These are phyloP conservation scores for Varecia variegata DNA, from an alignment of 2,797 vertebrate genomes.

Conservation along the genomic window DNA sequence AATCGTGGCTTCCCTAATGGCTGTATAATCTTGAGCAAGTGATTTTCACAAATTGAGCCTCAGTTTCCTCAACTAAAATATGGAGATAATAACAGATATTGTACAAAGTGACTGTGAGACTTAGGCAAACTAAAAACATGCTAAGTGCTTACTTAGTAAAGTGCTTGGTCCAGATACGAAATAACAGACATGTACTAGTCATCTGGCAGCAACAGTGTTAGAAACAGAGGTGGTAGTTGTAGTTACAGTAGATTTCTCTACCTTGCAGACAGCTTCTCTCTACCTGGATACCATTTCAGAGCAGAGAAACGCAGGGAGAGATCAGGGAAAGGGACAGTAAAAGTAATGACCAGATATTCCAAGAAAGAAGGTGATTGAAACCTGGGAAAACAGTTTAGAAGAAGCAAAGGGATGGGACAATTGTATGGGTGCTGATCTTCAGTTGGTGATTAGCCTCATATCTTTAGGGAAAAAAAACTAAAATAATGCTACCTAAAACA, in stretches of 20 bases:
- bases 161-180: not conserved
- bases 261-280: not conserved
- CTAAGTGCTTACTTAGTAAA: not conserved
- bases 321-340: accelerated
- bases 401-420: not conserved
- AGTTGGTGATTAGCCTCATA: not conserved
- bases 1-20: not conserved
- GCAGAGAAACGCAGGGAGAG: not conserved
- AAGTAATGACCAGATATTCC: not conserved
- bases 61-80: not conserved
- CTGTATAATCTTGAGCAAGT: not conserved
- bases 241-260: not conserved
- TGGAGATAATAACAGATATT: not conserved
- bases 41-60: not conserved
- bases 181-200: not conserved
- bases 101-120: not conserved
- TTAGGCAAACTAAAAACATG: not conserved
- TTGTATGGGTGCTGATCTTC: not conserved
- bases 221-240: not conserved
- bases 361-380: not conserved
- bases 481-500: not conserved
- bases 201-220: not conserved
- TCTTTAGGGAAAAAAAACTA: not conserved
- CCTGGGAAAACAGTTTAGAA: accelerated
- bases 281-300: not conserved